Evolutionary conservation across 2,888 invertebrate species (phyloP).

Genomic region (Pachycephus smyrnensis): DNA sequence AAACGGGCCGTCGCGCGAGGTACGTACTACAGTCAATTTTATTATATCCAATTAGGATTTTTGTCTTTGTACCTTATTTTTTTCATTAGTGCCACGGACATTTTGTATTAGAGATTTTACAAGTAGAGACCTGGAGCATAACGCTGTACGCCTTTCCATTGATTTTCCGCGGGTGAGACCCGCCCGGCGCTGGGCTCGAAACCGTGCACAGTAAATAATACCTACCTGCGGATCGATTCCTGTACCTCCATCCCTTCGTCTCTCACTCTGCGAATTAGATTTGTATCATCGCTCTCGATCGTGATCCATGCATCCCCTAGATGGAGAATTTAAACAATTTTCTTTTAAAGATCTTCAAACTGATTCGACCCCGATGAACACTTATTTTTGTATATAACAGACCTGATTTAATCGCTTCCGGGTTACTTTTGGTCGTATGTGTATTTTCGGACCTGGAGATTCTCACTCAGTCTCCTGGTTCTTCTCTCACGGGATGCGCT

Average conservation of each 20-base stretch:
- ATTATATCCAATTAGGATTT: background rate
- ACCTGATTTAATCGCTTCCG: background rate
- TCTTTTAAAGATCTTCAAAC: background rate
- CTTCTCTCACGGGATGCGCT: background rate
- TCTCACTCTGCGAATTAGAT: background rate
- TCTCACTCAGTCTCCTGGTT: background rate
- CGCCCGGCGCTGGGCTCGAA: constrained; percentile 24
- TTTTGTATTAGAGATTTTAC: background rate
- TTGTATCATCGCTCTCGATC: background rate
- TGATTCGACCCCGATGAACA: background rate
- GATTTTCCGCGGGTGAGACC: constrained; percentile 42
- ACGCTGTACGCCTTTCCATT: constrained; percentile 39
- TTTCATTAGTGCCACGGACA: background rate
- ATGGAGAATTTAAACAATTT: background rate
- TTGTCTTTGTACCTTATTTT: background rate
- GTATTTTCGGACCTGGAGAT: background rate
- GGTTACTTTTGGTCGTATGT: background rate
- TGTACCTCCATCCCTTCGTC: background rate
- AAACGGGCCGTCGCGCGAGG: constrained; percentile 23
- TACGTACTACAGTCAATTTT: constrained; percentile 12
- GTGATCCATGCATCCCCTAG: background rate
- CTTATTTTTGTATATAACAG: background rate
- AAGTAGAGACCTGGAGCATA: constrained; percentile 1
- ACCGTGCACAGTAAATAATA: constrained; percentile 1
- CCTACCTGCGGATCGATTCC: background rate